Evolutionary conservation across 1,140 invertebrate species (phyloP).

Genomic region (Muscidifurax raptorellus): DNA sequence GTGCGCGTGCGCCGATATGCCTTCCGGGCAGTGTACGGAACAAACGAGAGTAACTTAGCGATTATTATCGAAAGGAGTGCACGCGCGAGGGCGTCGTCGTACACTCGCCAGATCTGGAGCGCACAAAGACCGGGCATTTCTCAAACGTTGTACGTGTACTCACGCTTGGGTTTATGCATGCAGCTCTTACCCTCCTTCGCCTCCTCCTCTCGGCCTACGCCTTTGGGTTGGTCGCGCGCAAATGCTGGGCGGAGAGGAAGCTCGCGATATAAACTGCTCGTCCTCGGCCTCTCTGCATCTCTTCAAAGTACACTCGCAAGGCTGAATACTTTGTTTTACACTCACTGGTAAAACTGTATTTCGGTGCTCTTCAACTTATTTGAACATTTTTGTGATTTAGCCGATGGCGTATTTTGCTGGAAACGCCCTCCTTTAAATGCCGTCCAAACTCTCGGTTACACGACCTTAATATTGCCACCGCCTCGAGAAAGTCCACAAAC

Average conservation of each 20-base stretch:
- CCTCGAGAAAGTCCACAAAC: no score
- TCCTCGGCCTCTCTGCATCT: background rate
- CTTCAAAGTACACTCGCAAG: background rate
- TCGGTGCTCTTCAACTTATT: background rate
- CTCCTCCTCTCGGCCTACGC: constrained; percentile 46
- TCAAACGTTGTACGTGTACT: constrained; percentile 23
- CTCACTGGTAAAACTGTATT: background rate
- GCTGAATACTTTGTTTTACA: background rate
- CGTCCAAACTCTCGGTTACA: constrained; percentile 6
- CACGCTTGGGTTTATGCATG: background rate
- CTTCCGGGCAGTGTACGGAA: background rate
- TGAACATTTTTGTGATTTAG: background rate
- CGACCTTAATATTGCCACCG: background rate
- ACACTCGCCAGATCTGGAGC: background rate
- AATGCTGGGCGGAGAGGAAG: constrained; percentile 28
- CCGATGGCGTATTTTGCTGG: background rate
- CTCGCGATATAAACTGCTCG: constrained; percentile 30
- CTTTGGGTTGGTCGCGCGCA: constrained; percentile 44
- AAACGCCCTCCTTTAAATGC: background rate
- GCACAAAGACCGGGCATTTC: constrained; percentile 23
- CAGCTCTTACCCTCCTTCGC: constrained; percentile 1
- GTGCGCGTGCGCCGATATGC: background rate
- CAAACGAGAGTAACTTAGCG: constrained; percentile 43
- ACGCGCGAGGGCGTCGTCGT: constrained; percentile 31
- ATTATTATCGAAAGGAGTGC: constrained; percentile 39